Percentiles rank a stretch among this genome's conserved stretches.
Evolutionary conservation across 2,888 invertebrate genomes (phyloP).

Genomic region (Thereva nobilitata): DNA sequence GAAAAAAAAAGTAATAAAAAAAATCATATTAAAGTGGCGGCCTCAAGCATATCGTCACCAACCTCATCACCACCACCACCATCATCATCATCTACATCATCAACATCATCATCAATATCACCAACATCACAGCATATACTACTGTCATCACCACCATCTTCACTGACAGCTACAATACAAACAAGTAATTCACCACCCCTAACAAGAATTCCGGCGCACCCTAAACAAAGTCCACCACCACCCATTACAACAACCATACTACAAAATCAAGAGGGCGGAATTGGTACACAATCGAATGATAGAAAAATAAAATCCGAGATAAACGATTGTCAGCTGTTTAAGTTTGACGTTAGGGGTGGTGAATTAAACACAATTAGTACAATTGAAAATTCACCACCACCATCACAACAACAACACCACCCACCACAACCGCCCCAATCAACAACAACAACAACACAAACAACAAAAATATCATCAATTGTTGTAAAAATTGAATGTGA

Average conservation of each 20-base stretch:
- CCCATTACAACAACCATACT: constrained; percentile 26
- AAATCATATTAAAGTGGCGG: constrained; percentile 44
- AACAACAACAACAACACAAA: constrained; percentile 38
- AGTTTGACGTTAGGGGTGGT: constrained; percentile 22
- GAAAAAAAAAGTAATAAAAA: background rate
- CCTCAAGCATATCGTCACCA: constrained; percentile 43
- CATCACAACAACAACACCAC: background rate
- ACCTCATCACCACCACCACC: constrained; percentile 37
- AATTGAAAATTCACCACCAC: background rate
- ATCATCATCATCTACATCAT: constrained; percentile 35
- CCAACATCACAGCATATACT: constrained; percentile 39
- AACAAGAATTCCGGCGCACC: background rate
- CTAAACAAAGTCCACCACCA: background rate
- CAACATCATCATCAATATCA: constrained; percentile 4
- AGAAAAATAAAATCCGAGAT: background rate
- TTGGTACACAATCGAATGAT: background rate
- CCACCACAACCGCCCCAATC: background rate
- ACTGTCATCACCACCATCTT: constrained; percentile 36
- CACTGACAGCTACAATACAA: constrained; percentile 49
- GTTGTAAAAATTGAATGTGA: background rate
- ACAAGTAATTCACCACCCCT: constrained; percentile 53
- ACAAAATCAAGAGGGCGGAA: constrained; percentile 23
- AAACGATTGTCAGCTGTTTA: constrained; percentile 22
- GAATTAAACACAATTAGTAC: constrained; percentile 11
- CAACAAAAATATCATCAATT: constrained; percentile 37